Evolutionary conservation across 2,888 invertebrate genomes (phyloP).

Genomic region (Alcis repandata): DNA sequence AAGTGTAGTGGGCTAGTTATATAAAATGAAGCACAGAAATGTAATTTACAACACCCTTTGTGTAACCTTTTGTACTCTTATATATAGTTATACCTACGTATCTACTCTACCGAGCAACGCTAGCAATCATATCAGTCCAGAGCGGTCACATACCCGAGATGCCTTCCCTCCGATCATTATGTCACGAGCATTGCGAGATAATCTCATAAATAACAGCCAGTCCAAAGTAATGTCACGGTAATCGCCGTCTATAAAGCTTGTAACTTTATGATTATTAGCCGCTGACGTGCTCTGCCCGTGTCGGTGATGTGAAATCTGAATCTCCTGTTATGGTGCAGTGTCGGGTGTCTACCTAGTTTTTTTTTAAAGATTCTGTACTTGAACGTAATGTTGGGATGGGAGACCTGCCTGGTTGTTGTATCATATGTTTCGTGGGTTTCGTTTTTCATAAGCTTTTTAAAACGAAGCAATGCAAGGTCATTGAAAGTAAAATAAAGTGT

Average conservation of each 20-base stretch:
- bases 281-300: constrained; percentile 33
- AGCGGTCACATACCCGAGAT: constrained; percentile 47
- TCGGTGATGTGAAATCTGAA: constrained; percentile 24
- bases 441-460: neutral
- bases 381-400: neutral
- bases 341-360: constrained; percentile 6
- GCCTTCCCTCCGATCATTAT: constrained; percentile 44
- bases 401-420: too few relatives aligned
- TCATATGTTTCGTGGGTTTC: too few relatives aligned
- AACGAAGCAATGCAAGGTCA: neutral
- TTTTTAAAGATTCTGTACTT: neutral
- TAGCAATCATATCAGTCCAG: neutral
- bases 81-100: too few relatives aligned
- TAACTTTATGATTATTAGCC: constrained; percentile 41
- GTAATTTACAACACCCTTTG: too few relatives aligned
- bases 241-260: constrained; percentile 36
- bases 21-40: too few relatives aligned
- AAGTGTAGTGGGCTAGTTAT: too few relatives aligned
- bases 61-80: too few relatives aligned
- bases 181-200: constrained; percentile 46
- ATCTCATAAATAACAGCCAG: constrained; percentile 40
- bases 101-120: neutral
- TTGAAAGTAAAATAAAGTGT: neutral
- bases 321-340: constrained; percentile 15
- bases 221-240: constrained; percentile 36